These are phyloP conservation scores for Turritopsis dohrnii DNA, from an alignment of 30 jellyfish, hydroid and myxozoan species.

Conservation along the genomic window DNA sequence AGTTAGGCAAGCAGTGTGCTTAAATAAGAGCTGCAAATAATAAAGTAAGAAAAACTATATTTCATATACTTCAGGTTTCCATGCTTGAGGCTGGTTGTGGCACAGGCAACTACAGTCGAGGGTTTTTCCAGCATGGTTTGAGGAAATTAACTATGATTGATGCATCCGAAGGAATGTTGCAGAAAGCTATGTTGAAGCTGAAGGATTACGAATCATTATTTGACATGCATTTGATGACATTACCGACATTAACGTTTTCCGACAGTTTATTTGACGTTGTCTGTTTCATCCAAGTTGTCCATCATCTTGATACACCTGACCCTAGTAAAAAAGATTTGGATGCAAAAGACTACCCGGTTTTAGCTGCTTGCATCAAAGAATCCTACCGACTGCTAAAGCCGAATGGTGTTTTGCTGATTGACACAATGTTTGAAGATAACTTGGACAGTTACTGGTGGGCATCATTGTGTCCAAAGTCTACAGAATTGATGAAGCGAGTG, in stretches of 20 bases:
- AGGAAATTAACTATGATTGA: slow-evolving; percentile 60
- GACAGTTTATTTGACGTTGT: slow-evolving; percentile 74
- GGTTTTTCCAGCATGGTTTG: slow-evolving; percentile 66
- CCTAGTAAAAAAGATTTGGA: neutral
- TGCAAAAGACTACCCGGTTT: slow-evolving; percentile 33
- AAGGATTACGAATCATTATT: neutral
- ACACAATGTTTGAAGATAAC: slow-evolving; percentile 29
- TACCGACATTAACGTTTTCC: slow-evolving; percentile 69
- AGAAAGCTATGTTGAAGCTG: slow-evolving; percentile 26
- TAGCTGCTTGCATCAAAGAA: slow-evolving; percentile 37
- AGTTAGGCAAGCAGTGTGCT: no score
- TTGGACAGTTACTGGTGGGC: slow-evolving; percentile 29
- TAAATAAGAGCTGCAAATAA: no score
- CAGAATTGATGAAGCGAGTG: slow-evolving; percentile 13
- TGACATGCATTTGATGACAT: neutral
- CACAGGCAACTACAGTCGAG: slow-evolving; percentile 74
- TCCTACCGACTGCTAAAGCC: slow-evolving; percentile 78
- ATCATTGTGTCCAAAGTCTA: slow-evolving; percentile 28
- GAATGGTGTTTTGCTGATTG: slow-evolving; percentile 75
- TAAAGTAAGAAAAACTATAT: no score
- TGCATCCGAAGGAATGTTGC: slow-evolving; percentile 68
- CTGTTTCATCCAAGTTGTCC: slow-evolving; percentile 60
- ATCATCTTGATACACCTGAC: slow-evolving; percentile 50
- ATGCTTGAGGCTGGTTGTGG: slow-evolving; percentile 95
- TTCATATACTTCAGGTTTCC: slow-evolving; percentile 39